Percentiles rank a stretch among this genome's conserved stretches.
phyloP scores from a whole-genome alignment of 1,140 invertebrate species.

The Penaeus chinensis region DNA sequence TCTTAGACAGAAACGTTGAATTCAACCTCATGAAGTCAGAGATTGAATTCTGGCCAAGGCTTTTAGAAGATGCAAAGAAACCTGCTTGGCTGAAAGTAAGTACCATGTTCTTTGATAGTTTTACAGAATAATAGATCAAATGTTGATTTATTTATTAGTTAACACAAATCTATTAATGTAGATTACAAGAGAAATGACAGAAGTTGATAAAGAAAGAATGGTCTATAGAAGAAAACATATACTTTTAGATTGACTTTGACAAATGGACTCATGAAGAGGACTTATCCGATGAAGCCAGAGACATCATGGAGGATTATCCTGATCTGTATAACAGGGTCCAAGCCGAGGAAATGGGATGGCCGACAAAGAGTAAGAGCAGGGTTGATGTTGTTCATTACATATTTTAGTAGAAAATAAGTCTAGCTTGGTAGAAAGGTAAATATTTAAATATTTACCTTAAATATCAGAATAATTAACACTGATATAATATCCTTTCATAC shows the following conservation, averaged over 20 bases:
- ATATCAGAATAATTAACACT: no score
- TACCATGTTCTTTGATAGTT: neutral
- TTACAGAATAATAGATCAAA: no score
- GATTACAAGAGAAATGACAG: no score
- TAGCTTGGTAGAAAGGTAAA: no score
- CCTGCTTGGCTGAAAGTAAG: constrained; percentile 84
- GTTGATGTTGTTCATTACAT: neutral
- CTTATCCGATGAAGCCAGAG: constrained; percentile 75
- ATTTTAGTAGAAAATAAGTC: no score
- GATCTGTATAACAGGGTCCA: constrained; percentile 81
- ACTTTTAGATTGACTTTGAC: constrained; percentile 80
- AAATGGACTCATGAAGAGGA: constrained; percentile 76
- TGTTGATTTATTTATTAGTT: no score
- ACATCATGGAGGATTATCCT: constrained; percentile 77
- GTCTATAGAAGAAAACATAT: no score
- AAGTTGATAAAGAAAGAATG: no score
- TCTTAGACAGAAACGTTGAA: constrained; percentile 82
- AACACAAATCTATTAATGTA: no score
- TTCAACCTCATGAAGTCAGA: constrained; percentile 79
- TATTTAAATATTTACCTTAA: no score
- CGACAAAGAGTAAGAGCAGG: constrained; percentile 49
- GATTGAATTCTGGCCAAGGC: constrained; percentile 83
- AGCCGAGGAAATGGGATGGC: constrained; percentile 79
- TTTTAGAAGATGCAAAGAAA: constrained; percentile 82
- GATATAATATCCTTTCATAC: no score